Base-by-base conservation (phyloP, 2,888 invertebrate genomes). In the Meghimatium bilineatum region DNA sequence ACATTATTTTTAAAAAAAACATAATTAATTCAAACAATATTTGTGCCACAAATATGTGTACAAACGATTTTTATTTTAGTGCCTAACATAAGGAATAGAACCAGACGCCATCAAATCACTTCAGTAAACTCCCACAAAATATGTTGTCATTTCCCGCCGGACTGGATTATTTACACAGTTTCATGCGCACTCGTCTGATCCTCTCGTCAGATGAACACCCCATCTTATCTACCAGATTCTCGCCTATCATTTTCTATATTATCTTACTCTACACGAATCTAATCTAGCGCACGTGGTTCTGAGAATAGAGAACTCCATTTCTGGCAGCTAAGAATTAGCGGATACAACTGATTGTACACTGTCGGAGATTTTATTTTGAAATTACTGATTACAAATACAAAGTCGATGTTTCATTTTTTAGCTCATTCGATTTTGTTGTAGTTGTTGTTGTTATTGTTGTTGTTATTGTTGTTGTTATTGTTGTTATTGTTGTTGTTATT, bases 51-150 rank as follows among this genome's bases (percentile, higher is more conserved):
- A 12, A 44, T 8, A 5, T 44, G 44, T 44, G 6, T 44, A 44
- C 44, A 44, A n/a, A n/a, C n/a, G n/a, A n/a, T n/a, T n/a, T n/a
- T n/a, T n/a, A n/a, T n/a, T 17, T 8, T 66, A 5, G 12, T 32
- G 66, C 17, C 56, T n/a, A 23, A 17, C 60, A 63, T n/a, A 63
- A 63, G 23, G n/a, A 63, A 63, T 5, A 26, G 5, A 23, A 63
- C n/a, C 60, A 63, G 69, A 36, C 69, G 69, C 23, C 36, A 69
- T 69, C 23, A 69, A 69, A 69, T 69, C 69, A 69, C 26, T 38
- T 69, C 20, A 38, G 69, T 36, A 69, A 36, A 69, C 69, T 36
- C 34, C 5, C 69, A 69, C 69, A 26, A 23, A 14, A 34, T 5
- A 8, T 69, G 34, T 69, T 36, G 60, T 12, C 60, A 23, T 63